Evolutionary conservation across 2,888 invertebrate species (phyloP).

Genomic region (Thysanoteuthis rhombus): DNA sequence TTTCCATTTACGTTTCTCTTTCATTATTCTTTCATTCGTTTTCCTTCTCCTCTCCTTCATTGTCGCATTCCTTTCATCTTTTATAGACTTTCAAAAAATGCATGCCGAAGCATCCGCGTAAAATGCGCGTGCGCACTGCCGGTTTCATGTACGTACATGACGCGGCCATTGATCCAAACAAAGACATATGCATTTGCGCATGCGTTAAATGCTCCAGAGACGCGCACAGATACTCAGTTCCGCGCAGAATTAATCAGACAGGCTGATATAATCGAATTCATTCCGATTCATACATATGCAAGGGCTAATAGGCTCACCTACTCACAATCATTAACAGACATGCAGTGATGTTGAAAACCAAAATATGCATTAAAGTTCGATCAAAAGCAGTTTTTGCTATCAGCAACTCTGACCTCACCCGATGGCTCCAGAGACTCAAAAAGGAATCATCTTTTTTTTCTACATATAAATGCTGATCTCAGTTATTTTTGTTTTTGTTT

Average conservation of each 20-base stretch:
- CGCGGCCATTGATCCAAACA: background rate
- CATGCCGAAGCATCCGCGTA: background rate
- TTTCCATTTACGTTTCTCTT: background rate
- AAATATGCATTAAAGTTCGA: background rate
- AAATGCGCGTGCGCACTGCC: background rate
- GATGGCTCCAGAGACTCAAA: too few species aligned
- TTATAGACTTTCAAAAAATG: background rate
- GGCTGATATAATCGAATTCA: background rate
- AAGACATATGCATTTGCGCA: background rate
- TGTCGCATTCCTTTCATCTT: background rate
- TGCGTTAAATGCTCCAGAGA: background rate
- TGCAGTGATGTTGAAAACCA: background rate
- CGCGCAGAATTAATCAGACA: background rate
- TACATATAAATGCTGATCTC: too few species aligned
- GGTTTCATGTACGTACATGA: background rate
- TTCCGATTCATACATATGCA: background rate
- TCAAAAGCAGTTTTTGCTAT: background rate
- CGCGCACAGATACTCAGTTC: background rate
- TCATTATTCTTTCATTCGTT: background rate
- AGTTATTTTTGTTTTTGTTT: too few species aligned
- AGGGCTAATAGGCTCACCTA: background rate
- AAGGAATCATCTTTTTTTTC: too few species aligned
- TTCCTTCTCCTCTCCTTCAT: background rate
- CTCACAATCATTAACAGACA: background rate
- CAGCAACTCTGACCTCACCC: background rate